Conservation (phyloP, 1,140 invertebrate species). For the Euborellia annulipes region DNA sequence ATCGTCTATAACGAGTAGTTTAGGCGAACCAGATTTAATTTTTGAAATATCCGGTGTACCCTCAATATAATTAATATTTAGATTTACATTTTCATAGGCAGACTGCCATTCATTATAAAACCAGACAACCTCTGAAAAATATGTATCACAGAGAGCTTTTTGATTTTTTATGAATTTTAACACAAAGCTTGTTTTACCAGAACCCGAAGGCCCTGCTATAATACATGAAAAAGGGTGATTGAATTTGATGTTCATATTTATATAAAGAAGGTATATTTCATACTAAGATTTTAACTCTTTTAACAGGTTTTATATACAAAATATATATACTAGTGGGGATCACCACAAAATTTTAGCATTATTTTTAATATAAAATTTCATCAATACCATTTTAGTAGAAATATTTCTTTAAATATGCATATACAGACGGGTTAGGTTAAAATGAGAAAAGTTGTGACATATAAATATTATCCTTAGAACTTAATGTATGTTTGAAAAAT, state of each 20-base stretch:
- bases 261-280: no score
- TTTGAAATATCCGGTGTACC: background rate
- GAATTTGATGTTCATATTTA: no score
- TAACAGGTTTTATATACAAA: background rate
- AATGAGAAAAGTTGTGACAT: no score
- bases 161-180: slow-evolving; percentile 7
- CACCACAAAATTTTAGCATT: no score
- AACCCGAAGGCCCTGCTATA: slow-evolving; percentile 2
- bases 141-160: background rate
- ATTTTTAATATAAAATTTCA: no score
- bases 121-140: background rate
- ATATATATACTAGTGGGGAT: no score
- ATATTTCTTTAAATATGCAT: no score
- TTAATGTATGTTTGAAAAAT: no score
- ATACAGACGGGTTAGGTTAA: no score
- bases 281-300: background rate
- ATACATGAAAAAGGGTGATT: slow-evolving; percentile 6
- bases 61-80: slow-evolving; percentile 1
- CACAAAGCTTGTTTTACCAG: slow-evolving; percentile 9
- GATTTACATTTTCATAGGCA: background rate
- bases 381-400: no score
- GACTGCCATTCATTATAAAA: background rate
- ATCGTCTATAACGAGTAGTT: slow-evolving; percentile 10
- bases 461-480: no score
- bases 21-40: background rate